phyloP scores from a whole-genome alignment of 2,113 vertebrate species.

The Miniopterus natalensis region DNA sequence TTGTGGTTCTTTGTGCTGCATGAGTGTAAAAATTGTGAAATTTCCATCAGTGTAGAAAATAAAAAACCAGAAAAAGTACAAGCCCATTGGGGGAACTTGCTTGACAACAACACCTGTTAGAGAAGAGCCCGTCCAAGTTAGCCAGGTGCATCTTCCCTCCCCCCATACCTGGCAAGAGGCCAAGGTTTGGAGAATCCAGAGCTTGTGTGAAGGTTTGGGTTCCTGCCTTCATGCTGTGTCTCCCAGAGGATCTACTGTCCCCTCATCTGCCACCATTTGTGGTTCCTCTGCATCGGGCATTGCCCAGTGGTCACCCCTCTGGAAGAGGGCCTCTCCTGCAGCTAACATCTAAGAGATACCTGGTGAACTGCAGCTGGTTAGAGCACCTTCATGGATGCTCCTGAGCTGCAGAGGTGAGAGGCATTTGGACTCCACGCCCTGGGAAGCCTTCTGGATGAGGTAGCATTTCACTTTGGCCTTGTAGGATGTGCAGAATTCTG shows the following conservation, averaged over 20 bases:
- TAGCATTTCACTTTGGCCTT: neutral
- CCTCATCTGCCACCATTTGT: neutral
- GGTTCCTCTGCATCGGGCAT: neutral
- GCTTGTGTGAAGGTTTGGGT: neutral
- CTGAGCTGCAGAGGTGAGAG: neutral
- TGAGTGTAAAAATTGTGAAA: slow-evolving; percentile 60
- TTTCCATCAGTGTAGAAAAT: slow-evolving; percentile 61
- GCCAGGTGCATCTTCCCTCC: slow-evolving; percentile 1
- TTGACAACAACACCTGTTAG: neutral
- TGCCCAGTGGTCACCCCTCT: neutral
- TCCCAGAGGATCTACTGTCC: neutral
- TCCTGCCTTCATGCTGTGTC: neutral
- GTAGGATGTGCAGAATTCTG: slow-evolving; percentile 11
- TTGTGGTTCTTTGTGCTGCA: slow-evolving; percentile 9
- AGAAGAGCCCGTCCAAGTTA: neutral
- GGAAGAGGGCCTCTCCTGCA: neutral
- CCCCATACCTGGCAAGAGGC: neutral
- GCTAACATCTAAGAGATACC: neutral
- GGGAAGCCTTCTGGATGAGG: neutral
- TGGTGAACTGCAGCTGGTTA: neutral
- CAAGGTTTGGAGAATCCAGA: neutral
- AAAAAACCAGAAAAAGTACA: slow-evolving; percentile 59
- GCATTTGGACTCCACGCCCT: neutral
- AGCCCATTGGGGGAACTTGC: neutral
- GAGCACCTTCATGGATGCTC: neutral